Conservation (phyloP, 2,113 vertebrate species). For the Macroglossus sobrinus region DNA sequence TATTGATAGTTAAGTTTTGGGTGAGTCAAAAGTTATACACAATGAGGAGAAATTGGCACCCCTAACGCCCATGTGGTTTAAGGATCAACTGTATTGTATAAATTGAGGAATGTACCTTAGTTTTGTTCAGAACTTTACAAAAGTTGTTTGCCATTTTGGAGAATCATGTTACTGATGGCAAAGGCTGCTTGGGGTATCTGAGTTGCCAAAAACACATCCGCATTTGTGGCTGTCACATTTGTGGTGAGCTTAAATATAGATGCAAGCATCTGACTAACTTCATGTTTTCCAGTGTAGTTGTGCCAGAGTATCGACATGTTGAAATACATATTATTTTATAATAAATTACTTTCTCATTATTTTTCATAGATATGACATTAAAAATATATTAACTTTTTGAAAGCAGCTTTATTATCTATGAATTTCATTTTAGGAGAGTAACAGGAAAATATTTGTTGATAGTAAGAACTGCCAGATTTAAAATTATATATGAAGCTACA, state of each 20-base stretch:
- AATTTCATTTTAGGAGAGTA: constrained; percentile 9
- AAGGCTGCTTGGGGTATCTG: not conserved
- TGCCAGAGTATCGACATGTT: not conserved
- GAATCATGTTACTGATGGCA: not conserved
- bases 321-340: constrained; percentile 25
- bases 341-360: not conserved
- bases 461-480: not conserved
- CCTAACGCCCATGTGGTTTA: not conserved
- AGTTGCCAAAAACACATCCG: not conserved
- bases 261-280: not conserved
- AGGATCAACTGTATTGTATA: not conserved
- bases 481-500: not conserved
- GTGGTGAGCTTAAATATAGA: not conserved
- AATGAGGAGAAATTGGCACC: not conserved
- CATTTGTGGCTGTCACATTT: not conserved
- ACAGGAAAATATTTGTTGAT: not conserved
- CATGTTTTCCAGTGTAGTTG: not conserved
- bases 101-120: not conserved
- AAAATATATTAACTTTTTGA: not conserved
- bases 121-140: constrained; percentile 21
- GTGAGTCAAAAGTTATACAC: not conserved
- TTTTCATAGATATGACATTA: not conserved
- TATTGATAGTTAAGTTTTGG: not conserved
- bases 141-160: not conserved
- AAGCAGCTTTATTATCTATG: not conserved